Evolutionary conservation across 2,113 vertebrate species (phyloP).

Genomic region (Trogon surrucura): DNA sequence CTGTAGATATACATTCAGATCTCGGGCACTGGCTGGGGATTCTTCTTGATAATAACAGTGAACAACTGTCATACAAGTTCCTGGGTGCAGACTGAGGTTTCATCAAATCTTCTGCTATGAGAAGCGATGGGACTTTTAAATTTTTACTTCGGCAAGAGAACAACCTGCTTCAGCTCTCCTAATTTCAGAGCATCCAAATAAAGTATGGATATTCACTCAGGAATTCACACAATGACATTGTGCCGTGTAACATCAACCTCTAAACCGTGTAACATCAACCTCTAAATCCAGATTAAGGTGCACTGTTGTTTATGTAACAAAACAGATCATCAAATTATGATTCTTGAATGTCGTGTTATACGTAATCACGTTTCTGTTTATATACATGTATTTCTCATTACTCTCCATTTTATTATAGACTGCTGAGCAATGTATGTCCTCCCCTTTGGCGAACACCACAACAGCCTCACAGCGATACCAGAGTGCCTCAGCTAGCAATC

Average conservation of each 20-base stretch:
- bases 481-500: slow-evolving; percentile 49
- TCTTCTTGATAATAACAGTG: background rate
- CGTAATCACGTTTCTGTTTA: background rate
- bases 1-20: background rate
- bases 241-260: background rate
- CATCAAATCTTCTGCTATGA: background rate
- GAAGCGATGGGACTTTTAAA: background rate
- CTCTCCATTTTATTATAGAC: slow-evolving; percentile 64
- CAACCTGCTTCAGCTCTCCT: background rate
- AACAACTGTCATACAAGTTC: background rate
- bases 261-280: background rate
- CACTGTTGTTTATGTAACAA: background rate
- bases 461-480: slow-evolving; percentile 30
- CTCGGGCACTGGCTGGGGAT: background rate
- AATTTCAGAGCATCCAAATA: background rate
- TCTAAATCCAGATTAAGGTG: background rate
- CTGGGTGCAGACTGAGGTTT: background rate
- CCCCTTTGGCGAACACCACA: slow-evolving; percentile 52
- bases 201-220: background rate
- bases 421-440: background rate
- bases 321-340: background rate
- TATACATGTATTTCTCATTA: background rate
- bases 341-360: background rate
- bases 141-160: background rate
- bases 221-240: background rate